Conservation (phyloP, 92 coral and sea anemone species). For the Porites divaricata region DNA sequence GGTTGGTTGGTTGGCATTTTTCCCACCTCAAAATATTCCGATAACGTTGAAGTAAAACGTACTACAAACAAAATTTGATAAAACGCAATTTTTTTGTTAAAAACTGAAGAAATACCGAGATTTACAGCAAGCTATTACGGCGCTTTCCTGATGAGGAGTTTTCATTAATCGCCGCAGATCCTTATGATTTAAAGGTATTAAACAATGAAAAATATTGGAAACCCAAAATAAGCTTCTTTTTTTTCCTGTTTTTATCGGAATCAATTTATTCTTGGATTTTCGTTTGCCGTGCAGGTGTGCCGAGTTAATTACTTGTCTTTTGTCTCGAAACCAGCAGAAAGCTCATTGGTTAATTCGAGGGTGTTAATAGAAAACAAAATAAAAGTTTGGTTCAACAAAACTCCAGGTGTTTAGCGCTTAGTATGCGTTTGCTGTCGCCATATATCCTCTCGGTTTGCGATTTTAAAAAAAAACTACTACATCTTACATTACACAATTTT, state of each 20-base stretch:
- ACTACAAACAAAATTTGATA: too few relatives aligned
- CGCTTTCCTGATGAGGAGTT: neutral
- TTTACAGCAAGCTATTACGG: neutral
- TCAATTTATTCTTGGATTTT: slow-evolving; percentile 18
- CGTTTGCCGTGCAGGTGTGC: slow-evolving; percentile 26
- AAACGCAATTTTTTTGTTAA: too few relatives aligned
- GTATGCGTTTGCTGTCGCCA: neutral
- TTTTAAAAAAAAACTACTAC: neutral
- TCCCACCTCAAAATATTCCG: too few relatives aligned
- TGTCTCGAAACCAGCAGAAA: neutral
- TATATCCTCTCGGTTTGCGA: slow-evolving; percentile 26
- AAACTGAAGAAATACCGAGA: too few relatives aligned
- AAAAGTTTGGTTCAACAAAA: slow-evolving; percentile 36
- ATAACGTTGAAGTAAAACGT: too few relatives aligned
- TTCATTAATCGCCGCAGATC: neutral
- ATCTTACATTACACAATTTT: neutral
- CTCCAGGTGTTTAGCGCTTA: slow-evolving; percentile 63
- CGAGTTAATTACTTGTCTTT: slow-evolving; percentile 34
- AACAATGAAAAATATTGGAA: neutral
- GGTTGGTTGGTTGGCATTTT: too few relatives aligned
- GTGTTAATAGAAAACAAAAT: slow-evolving; percentile 59
- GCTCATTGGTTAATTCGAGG: slow-evolving; percentile 64
- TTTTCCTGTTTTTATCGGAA: slow-evolving; percentile 35
- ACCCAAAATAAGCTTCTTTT: slow-evolving; percentile 14
- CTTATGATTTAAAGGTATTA: neutral